Evolutionary conservation across 2,797 vertebrate species (phyloP).

Genomic region (Myotis vivesi): DNA sequence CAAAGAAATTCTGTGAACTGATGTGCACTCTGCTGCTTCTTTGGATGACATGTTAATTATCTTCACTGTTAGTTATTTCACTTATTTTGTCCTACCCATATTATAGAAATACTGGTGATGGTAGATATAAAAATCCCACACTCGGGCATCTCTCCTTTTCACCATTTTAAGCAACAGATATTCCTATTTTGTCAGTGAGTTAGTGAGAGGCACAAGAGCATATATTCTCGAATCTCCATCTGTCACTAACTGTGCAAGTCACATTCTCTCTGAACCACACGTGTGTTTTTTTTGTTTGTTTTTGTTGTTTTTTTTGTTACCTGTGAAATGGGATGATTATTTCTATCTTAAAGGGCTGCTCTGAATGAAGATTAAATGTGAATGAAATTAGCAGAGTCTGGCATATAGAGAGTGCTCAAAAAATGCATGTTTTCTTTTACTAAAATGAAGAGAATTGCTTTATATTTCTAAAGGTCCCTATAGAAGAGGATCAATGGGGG

Average conservation of each 20-base stretch:
- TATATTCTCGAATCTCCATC: background rate
- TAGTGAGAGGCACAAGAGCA: background rate
- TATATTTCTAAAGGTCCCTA: constrained; percentile 15
- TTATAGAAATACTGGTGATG: background rate
- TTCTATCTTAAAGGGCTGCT: background rate
- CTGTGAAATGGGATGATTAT: background rate
- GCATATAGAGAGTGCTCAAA: background rate
- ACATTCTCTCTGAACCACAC: background rate
- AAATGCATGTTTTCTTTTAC: constrained; percentile 1
- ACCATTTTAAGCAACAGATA: background rate
- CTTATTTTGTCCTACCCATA: background rate
- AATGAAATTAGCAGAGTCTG: background rate
- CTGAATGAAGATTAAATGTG: background rate
- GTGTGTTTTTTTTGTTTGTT: background rate
- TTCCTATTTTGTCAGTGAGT: constrained; percentile 11
- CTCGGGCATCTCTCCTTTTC: background rate
- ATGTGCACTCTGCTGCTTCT: background rate
- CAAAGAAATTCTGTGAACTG: background rate
- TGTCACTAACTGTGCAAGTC: constrained; percentile 13
- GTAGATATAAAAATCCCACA: background rate
- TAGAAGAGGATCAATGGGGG: too few relatives aligned
- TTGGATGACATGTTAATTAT: background rate
- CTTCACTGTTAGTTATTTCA: background rate
- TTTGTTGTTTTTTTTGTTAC: background rate
- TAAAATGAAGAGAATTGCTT: constrained; percentile 3